Percentiles rank a stretch among this genome's conserved stretches.
Conservation (phyloP, 2,113 vertebrate genomes). For the Cygnus atratus region DNA sequence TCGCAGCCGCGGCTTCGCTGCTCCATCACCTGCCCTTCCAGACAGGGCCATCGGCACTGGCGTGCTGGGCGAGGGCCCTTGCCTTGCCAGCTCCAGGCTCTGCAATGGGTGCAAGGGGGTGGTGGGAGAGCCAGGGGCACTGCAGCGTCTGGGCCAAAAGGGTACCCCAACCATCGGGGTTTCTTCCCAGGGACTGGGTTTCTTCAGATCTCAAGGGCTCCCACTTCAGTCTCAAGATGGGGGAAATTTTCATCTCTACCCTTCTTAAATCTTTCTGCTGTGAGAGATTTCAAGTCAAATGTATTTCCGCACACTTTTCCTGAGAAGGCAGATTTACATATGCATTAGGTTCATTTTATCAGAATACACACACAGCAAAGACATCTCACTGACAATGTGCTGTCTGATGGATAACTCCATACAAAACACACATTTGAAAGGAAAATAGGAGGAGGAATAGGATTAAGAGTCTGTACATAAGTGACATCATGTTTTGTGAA, state of each 20-base stretch:
- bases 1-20: no score
- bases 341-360: slow-evolving; percentile 76
- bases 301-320: slow-evolving; percentile 68
- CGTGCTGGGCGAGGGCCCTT: no score
- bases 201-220: neutral
- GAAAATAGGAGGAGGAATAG: slow-evolving; percentile 71
- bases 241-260: slow-evolving; percentile 49
- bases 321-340: slow-evolving; percentile 75
- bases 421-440: slow-evolving; percentile 68
- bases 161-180: accelerated
- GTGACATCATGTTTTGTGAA: slow-evolving; percentile 30
- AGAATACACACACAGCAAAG: slow-evolving; percentile 64
- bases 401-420: slow-evolving; percentile 69
- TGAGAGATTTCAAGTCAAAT: slow-evolving; percentile 64
- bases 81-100: neutral
- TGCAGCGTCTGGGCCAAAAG: neutral
- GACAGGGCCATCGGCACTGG: no score
- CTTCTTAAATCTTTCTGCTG: slow-evolving; percentile 58
- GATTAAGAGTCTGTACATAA: slow-evolving; percentile 45
- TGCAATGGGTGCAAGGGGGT: neutral
- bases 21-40: no score
- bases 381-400: slow-evolving; percentile 72
- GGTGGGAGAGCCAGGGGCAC: neutral
- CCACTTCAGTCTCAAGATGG: neutral
- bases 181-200: accelerated